A percentile compares a stretch with the other conserved stretches of the same genome.
Evolutionary conservation across 2,797 vertebrate genomes (phyloP).

Genomic region (Periophthalmus magnuspinnatus): DNA sequence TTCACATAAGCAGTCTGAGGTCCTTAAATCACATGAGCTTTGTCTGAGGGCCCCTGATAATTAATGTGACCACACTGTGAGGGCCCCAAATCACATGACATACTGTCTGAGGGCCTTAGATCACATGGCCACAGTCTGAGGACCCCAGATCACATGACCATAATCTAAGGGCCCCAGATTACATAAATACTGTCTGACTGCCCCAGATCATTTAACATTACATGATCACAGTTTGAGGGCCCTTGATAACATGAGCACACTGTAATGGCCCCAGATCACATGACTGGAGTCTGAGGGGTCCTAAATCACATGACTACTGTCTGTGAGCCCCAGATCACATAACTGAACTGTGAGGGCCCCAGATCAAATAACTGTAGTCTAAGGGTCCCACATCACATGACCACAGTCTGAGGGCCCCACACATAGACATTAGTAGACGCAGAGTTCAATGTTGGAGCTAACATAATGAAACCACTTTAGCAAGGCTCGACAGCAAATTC

Average conservation of each 20-base stretch:
- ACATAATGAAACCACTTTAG: neutral
- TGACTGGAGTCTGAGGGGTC: no score
- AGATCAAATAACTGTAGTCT: conserved; percentile 10
- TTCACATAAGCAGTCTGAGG: conserved; percentile 24
- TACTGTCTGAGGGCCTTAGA: conserved; percentile 13
- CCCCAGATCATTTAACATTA: no score
- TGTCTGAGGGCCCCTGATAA: conserved; percentile 29
- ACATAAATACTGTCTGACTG: no score
- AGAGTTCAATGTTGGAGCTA: neutral
- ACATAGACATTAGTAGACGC: conserved; percentile 1
- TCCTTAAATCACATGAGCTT: conserved; percentile 25
- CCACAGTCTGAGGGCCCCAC: conserved; percentile 21
- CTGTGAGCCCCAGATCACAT: neutral
- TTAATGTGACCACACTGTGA: conserved; percentile 24
- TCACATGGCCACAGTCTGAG: conserved; percentile 14
- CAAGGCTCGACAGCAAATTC: no score
- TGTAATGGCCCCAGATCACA: no score
- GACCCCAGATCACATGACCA: conserved; percentile 25
- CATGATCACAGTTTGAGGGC: no score
- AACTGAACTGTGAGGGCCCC: neutral
- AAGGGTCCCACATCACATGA: conserved; percentile 27
- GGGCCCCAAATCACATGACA: conserved; percentile 18
- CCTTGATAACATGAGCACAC: no score
- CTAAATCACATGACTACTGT: no score
- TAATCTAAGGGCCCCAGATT: conserved; percentile 21